Evolutionary conservation across 2,113 vertebrate genomes (phyloP).

Genomic region (Aplodontia rufa): DNA sequence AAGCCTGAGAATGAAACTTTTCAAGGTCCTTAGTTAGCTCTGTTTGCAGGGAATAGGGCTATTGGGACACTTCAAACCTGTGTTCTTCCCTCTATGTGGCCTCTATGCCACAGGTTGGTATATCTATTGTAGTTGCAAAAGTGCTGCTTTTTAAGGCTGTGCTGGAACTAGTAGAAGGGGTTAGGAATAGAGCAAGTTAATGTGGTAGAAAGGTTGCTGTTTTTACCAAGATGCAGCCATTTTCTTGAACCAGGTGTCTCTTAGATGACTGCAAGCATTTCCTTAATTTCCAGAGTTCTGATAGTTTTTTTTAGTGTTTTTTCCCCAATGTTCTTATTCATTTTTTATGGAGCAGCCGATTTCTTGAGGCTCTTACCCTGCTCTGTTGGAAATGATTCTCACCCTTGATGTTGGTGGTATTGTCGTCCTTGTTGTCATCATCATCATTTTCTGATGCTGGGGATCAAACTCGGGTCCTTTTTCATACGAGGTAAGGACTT

Average conservation of each 20-base stretch:
- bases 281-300: neutral
- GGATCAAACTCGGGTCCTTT: neutral
- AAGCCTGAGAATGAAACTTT: neutral
- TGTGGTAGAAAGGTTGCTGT: neutral
- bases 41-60: neutral
- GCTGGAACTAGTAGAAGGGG: neutral
- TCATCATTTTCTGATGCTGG: neutral
- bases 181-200: neutral
- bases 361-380: neutral
- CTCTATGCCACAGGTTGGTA: neutral
- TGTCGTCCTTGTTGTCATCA: too few species aligned
- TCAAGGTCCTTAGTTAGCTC: accelerated
- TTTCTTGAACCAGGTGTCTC: neutral
- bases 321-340: neutral
- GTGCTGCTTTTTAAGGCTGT: neutral
- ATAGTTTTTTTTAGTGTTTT: neutral
- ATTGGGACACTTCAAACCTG: neutral
- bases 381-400: neutral
- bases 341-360: neutral
- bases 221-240: neutral
- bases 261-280: neutral
- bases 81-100: neutral
- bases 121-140: neutral
- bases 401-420: neutral
- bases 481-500: neutral